Conservation (phyloP, 1,140 invertebrate species). For the Drosophila ohnishii region DNA sequence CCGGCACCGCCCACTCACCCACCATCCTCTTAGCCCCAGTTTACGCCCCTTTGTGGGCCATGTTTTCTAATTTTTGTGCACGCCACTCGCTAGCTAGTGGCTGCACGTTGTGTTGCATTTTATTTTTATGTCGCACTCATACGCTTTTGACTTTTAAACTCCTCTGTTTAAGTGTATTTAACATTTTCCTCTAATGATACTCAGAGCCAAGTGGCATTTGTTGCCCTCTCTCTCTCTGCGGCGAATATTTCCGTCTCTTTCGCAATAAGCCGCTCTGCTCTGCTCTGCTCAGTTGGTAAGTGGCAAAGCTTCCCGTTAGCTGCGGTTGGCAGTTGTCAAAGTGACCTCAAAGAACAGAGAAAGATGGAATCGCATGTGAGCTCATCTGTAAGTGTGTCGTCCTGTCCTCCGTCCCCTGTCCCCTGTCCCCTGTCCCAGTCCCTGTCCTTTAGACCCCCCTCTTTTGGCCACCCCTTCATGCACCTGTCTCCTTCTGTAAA, state of each 20-base stretch:
- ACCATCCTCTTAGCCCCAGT: background rate
- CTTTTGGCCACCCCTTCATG: background rate
- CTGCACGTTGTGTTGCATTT: slow-evolving; percentile 48
- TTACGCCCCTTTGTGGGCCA: slow-evolving; percentile 24
- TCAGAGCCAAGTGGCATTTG: slow-evolving; percentile 73
- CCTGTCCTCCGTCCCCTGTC: background rate
- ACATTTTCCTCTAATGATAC: slow-evolving; percentile 79
- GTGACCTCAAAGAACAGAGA: slow-evolving; percentile 74
- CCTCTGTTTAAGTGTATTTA: slow-evolving; percentile 71
- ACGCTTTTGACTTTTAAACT: slow-evolving; percentile 75
- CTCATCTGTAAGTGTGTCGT: slow-evolving; percentile 50
- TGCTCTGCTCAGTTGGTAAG: slow-evolving; percentile 38
- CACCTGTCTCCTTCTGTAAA: slow-evolving; percentile 23
- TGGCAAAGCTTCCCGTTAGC: slow-evolving; percentile 61
- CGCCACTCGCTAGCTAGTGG: slow-evolving; percentile 7
- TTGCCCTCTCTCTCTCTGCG: slow-evolving; percentile 24
- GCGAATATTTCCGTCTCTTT: slow-evolving; percentile 9
- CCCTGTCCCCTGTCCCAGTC: background rate
- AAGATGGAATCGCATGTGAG: slow-evolving; percentile 54
- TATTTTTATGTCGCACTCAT: slow-evolving; percentile 68
- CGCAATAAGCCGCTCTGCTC: slow-evolving; percentile 21
- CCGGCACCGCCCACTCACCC: background rate
- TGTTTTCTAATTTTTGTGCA: slow-evolving; percentile 62
- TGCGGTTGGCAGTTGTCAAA: slow-evolving; percentile 77
- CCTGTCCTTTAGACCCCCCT: background rate